Base-by-base conservation (phyloP, 2,797 vertebrate species). In the Falco cherrug region DNA sequence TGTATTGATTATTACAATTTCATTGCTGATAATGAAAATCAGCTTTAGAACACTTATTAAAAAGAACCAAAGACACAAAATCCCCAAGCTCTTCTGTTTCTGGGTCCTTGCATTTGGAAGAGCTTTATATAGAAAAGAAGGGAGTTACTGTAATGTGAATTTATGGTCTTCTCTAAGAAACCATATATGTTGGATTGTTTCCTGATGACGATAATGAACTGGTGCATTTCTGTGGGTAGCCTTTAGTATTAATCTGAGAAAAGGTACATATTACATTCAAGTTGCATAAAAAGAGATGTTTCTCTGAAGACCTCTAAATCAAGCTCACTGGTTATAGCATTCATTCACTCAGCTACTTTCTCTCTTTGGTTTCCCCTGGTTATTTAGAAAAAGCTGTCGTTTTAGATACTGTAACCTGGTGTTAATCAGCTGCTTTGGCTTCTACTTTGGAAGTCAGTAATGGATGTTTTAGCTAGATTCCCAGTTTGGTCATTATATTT, bases 261-360 rank as follows among this genome's bases (percentile, higher is more conserved):
- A 84, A 67, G 8, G 12, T 73, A 35, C 54, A 6, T n/a, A 25
- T 59, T 78, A 21, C 26, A 51, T 61, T 81, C 6, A 93, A 74
- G 31, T n/a, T 56, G 65, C 57, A 47, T 35, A 87, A 69, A 83
- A 87, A 70, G 33, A 74, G 29, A 31, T 90, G 18, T 67, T 54
- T 87, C 68, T 79, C 6, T 93, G 87, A 96, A 91, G 89, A 84
- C 29, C 18, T 94, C 61, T 67, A 45, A 59, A 70, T 81, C 54
- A 96, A 90, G 16, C 41, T 76, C 63, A 12, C 59, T 85, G 50
- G 13, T 90, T 84, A 16, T 78, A 67, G 76, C 4, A 17, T 50
- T 87, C 11, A 29, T 86, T 91, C 29, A 61, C 26, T 76, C 43
- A 51, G 43, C 19, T 19, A 12, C 26, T 89, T 95, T 60, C 7